phyloP scores from a whole-genome alignment of 1,140 invertebrate genomes.

The Caenorhabditis latens region DNA sequence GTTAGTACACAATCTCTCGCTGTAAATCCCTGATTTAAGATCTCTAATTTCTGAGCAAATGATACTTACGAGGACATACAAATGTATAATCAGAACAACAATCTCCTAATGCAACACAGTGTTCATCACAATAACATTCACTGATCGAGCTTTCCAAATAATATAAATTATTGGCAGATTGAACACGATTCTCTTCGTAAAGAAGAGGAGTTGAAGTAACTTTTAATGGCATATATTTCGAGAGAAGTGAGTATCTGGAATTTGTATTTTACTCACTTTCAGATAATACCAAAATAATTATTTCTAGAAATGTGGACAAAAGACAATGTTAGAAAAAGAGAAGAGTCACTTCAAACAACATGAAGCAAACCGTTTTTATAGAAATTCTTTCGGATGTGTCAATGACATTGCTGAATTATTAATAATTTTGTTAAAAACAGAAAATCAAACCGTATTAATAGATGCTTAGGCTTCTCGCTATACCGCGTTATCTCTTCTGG shows the following conservation, averaged over 20 bases:
- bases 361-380: conserved; percentile 16
- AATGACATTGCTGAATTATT: background rate
- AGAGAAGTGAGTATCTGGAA: conserved; percentile 67
- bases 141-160: conserved; percentile 57
- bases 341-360: conserved; percentile 52
- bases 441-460: conserved; percentile 52
- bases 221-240: conserved; percentile 65
- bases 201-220: conserved; percentile 56
- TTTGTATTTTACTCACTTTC: background rate
- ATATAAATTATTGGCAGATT: conserved; percentile 23
- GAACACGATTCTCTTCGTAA: conserved; percentile 55
- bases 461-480: conserved; percentile 55
- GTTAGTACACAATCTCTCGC: conserved; percentile 68
- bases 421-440: conserved; percentile 25
- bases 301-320: background rate
- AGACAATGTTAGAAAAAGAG: conserved; percentile 19
- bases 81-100: conserved; percentile 69
- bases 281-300: background rate
- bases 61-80: conserved; percentile 66
- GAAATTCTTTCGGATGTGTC: background rate
- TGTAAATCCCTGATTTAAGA: conserved; percentile 41
- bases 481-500: conserved; percentile 51
- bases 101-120: conserved; percentile 65
- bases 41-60: too few species aligned
- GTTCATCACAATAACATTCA: conserved; percentile 68